Conservation (phyloP, 2,113 vertebrate genomes). For the Delphinus delphis region DNA sequence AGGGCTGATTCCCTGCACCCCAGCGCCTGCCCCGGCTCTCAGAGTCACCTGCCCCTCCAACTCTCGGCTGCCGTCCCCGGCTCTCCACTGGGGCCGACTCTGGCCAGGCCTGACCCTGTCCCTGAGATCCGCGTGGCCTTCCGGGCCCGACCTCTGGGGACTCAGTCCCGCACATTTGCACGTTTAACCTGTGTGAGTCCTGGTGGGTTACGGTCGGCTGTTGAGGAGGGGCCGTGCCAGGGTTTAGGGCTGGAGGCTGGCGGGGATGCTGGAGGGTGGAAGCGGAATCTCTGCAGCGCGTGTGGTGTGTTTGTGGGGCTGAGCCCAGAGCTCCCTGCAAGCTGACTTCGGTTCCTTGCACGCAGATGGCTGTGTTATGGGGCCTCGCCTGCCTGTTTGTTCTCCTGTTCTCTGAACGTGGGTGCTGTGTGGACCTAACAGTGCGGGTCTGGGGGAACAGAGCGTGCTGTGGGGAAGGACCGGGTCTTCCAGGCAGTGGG, state of each 20-base stretch:
- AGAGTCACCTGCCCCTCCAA: too few relatives aligned
- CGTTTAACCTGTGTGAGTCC: neutral
- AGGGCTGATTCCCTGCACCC: accelerated
- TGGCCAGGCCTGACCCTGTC: neutral
- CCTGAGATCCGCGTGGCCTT: accelerated
- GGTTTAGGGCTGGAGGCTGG: neutral
- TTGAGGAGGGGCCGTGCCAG: neutral
- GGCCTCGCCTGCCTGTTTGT: neutral
- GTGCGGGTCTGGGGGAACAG: neutral
- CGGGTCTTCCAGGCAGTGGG: too few relatives aligned
- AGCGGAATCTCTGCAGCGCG: neutral
- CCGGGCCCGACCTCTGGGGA: neutral
- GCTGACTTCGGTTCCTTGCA: too few relatives aligned
- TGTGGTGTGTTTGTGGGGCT: neutral
- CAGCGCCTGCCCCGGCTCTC: neutral
- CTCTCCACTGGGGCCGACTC: too few relatives aligned
- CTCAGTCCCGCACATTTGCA: accelerated
- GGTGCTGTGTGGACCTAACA: accelerated
- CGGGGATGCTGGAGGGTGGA: neutral
- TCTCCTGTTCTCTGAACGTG: neutral
- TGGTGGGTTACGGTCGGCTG: neutral
- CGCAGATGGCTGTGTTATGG: accelerated
- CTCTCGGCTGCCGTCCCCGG: neutral
- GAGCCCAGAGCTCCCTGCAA: neutral
- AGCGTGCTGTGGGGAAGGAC: accelerated